Base-by-base conservation (phyloP, 1,140 invertebrate genomes). In the Idris sp. region DNA sequence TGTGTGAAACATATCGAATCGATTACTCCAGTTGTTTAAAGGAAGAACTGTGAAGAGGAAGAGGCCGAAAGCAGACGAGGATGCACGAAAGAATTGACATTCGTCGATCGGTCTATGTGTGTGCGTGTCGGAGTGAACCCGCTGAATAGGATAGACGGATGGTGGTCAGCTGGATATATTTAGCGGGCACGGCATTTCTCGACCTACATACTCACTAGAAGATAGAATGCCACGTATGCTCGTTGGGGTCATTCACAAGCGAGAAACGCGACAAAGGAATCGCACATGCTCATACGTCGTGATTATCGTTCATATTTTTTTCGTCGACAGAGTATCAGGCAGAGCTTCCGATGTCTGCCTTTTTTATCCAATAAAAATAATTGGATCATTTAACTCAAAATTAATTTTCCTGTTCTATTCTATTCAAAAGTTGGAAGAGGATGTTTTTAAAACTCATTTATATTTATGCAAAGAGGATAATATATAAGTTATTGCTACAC, bases 191-290 rank as follows among this genome's bases (percentile, higher is more conserved):
- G 77, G 79, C 77, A 84, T 85, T 84, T 85, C 81, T 81, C 84
- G 83, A 86, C 84, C 85, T 82, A 86, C 82, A 86, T 86, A 86
- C 80, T 71, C 84, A 78, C 76, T 76, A 81, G 79, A 69, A 85
- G 78, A 73, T 76, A 79, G 77, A 83, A 83, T 81, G 83, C 77
- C 74, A 80, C 80, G 78, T 80, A 78, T 80, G 74, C 53, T 62
- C 74, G 48, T 25, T 36, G 71, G 77, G 76, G 81, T 83, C 79
- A 80, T 83, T 79, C 68, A 41, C 73, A 62, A 71, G 68, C 64
- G 61, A 54, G 54, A 59, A 48, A 58, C 67, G 78, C 72, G 77
- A 81, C 77, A 77, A 78, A 84, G 78, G 61, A 76, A 59, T 69
- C 36, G 67, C 65, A 64, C 41, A 40, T 61, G 46, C 43, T 22